phyloP scores from a whole-genome alignment of 2,888 invertebrate genomes.

The Nebria brevicollis region DNA sequence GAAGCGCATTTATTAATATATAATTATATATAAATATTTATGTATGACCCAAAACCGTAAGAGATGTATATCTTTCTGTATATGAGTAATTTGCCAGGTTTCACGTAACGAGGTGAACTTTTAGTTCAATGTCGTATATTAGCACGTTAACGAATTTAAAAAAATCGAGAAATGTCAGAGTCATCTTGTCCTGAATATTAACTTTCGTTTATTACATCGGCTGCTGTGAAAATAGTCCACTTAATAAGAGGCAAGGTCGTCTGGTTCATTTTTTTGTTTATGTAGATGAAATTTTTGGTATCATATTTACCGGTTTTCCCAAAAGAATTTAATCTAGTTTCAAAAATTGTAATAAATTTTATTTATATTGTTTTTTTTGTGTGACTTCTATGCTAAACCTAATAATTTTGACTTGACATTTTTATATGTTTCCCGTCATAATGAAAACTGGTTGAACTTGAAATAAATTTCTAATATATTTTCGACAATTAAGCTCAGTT shows the following conservation, averaged over 20 bases:
- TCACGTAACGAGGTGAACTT: not conserved
- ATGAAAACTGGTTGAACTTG: not conserved
- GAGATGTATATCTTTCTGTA: not conserved
- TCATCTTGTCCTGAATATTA: not conserved
- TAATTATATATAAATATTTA: not conserved
- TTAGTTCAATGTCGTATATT: not conserved
- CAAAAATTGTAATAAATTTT: not conserved
- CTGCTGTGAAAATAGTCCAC: not conserved
- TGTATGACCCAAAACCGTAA: not conserved
- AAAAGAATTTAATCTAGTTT: not conserved
- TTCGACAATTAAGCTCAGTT: not conserved
- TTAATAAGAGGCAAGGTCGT: not conserved
- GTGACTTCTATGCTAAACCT: not conserved
- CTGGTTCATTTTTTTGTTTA: not conserved
- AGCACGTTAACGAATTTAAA: not conserved
- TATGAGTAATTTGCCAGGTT: not conserved
- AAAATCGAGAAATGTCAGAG: not conserved
- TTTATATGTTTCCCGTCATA: not conserved
- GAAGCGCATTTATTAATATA: not conserved
- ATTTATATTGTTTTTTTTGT: not conserved
- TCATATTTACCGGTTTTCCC: not conserved
- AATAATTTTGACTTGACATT: not conserved
- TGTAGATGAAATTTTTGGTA: not conserved
- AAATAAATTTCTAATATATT: not conserved
- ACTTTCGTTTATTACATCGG: conserved; percentile 1